A percentile compares a stretch with the other conserved stretches of the same genome.
phyloP scores from a whole-genome alignment of 2,113 vertebrate species.

The Emydocephalus ijimae region DNA sequence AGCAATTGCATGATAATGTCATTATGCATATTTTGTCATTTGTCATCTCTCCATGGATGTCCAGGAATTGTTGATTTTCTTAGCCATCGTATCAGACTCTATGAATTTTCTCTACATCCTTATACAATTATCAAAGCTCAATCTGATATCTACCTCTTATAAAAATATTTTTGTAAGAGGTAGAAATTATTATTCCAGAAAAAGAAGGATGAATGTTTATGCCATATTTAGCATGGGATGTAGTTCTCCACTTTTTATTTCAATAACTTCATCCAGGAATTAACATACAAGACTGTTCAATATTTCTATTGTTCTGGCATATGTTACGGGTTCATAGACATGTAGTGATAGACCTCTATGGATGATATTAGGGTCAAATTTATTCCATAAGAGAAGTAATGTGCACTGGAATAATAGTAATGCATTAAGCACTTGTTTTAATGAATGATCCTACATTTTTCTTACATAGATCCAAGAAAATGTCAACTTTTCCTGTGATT shows the following conservation, averaged over 20 bases:
- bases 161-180: background rate
- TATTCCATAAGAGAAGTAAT: background rate
- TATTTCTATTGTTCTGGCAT: background rate
- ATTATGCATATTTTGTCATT: background rate
- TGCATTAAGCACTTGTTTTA: background rate
- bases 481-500: background rate
- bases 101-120: background rate
- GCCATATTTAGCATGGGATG: background rate
- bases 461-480: background rate
- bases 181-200: background rate
- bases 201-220: background rate
- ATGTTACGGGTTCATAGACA: background rate
- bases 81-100: background rate
- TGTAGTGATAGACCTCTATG: background rate
- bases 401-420: background rate
- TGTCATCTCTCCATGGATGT: background rate
- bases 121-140: background rate
- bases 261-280: background rate
- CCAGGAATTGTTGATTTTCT: background rate
- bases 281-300: background rate
- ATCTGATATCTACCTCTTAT: background rate
- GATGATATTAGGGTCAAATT: background rate
- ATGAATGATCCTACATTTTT: background rate
- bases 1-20: background rate
- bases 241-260: background rate